These are phyloP conservation scores for Stercorarius parasiticus DNA, from an alignment of 2,113 vertebrate species.

Conservation along the genomic window DNA sequence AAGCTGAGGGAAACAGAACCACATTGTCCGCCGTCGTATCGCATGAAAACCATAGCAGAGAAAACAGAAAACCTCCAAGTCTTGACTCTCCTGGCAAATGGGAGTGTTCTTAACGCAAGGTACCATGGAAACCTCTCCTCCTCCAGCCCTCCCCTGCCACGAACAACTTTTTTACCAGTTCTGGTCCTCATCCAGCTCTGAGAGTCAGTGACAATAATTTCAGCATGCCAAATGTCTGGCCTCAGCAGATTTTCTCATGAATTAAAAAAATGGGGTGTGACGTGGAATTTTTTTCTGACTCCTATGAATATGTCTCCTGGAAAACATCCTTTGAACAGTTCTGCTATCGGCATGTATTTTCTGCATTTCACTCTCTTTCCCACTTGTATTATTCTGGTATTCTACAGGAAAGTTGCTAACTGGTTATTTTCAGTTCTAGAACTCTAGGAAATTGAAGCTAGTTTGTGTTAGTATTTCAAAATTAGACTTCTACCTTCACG, in stretches of 20 bases:
- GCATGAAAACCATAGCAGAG: neutral
- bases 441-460: neutral
- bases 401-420: neutral
- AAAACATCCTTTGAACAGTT: neutral
- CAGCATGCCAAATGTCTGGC: neutral
- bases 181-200: neutral
- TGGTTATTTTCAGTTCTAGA: neutral
- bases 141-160: neutral
- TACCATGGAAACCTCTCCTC: neutral
- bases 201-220: neutral
- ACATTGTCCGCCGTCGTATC: fast-evolving
- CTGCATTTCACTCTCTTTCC: neutral
- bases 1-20: neutral
- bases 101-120: neutral
- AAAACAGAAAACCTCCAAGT: neutral
- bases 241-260: constrained; percentile 1
- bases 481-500: neutral
- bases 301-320: neutral
- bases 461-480: neutral
- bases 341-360: neutral
- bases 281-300: neutral
- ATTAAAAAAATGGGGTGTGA: neutral
- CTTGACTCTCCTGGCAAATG: neutral
- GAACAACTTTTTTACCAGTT: neutral
- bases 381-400: neutral